These are phyloP conservation scores for Crepidodera aurea DNA, from an alignment of 2,888 invertebrate species.

Conservation along the genomic window DNA sequence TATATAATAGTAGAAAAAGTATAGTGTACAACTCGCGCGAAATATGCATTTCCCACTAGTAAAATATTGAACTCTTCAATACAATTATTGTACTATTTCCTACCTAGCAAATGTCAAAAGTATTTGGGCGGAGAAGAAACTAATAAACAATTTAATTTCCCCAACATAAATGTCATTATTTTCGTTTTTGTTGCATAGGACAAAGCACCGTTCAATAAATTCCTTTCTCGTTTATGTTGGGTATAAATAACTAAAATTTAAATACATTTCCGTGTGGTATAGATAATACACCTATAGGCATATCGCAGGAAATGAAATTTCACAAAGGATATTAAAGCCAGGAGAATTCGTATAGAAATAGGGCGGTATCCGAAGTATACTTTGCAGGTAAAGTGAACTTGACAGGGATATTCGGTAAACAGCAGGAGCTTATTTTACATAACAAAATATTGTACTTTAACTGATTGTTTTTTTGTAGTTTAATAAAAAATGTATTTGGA, in stretches of 20 bases:
- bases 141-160: too few species aligned
- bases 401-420: constrained; percentile 5
- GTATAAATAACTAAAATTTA: constrained; percentile 12
- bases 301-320: constrained; percentile 21
- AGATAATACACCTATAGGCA: constrained; percentile 13
- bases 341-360: constrained; percentile 4
- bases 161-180: not conserved
- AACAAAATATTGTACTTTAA: too few species aligned
- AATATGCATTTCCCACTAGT: too few species aligned
- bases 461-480: too few species aligned
- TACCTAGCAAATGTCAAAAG: too few species aligned
- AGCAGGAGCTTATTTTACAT: not conserved
- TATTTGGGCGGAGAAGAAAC: too few species aligned
- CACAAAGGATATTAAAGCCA: constrained; percentile 21
- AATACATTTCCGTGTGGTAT: constrained; percentile 7
- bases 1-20: too few species aligned
- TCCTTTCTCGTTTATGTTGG: not conserved
- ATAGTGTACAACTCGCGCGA: too few species aligned
- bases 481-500: too few species aligned
- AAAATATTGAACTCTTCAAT: too few species aligned
- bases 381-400: not conserved
- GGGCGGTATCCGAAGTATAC: not conserved
- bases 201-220: constrained; percentile 1
- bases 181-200: not conserved
- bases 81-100: too few species aligned